Evolutionary conservation across 2,113 vertebrate genomes (phyloP), one percentile per base, ranked within the genome.

Genomic region (Pelvicachromis taeniatus): DNA sequence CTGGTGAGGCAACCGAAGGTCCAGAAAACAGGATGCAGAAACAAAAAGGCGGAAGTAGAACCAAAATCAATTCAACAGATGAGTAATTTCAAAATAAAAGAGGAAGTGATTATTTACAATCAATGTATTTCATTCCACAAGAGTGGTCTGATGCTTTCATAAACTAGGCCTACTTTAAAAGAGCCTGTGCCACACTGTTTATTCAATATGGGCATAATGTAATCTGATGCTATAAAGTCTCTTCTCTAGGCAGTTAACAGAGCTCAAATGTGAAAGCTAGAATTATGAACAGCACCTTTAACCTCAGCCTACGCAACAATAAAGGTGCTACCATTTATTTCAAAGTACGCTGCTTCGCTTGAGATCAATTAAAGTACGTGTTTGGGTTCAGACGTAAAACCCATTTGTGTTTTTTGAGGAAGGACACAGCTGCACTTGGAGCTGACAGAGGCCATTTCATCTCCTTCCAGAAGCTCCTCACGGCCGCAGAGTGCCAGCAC

Each of bases 91-190:
- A 52, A 52, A 75, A 50, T 73, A 50, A 73, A 73, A 31, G 68
- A 50, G 68, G 70, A 31, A 13, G 40, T 12, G 4, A 0, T 52
- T 52, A 75, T 52, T 52, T 52, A 13, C 26, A n/a, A 33, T 52
- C 6, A 19, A 29, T 26, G 21, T 65, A 65, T 65, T 65, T 13
- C 33, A 0, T 33, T 59, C 29, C 9, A 59, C 1, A 0, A 17
- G 3, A 96, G 86, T 98, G 97, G 95, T 97, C 95, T 85, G 97
- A 98, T 1, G 95, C 88, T 38, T 87, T 94, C 3, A 35, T 98
- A 7, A 91, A 59, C 4, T 85, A 94, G 12, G 86, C 95, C 6
- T 95, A 65, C 88, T 97, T 95, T 93, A 96, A 94, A 97, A 97
- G 53, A 96, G 92, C 29, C 23, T n/a, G 70, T n/a, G 45, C 6